phyloP scores from a whole-genome alignment of 37 sponge, comb jelly and placozoan species.

The Bolinopsis microptera region DNA sequence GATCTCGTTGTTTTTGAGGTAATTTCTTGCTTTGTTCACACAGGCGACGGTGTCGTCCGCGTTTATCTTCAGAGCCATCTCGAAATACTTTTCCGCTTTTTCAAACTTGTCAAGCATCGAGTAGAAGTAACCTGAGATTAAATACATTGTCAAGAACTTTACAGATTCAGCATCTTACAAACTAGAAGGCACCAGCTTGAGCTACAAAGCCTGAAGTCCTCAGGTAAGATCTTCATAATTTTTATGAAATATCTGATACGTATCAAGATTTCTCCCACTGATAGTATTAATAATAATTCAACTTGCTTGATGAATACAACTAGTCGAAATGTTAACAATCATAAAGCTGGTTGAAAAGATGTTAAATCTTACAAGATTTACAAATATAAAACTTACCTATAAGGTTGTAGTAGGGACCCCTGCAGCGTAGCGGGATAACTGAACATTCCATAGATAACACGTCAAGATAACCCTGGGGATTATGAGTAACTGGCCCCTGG shows the following conservation, averaged over 20 bases:
- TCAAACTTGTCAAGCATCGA: not conserved
- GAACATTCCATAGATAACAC: slow-evolving; percentile 55
- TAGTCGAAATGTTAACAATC: too few species aligned
- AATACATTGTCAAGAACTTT: too few species aligned
- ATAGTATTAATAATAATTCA: too few species aligned
- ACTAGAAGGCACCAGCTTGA: too few species aligned
- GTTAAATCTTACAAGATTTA: too few species aligned
- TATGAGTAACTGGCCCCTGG: not conserved
- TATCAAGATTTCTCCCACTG: too few species aligned
- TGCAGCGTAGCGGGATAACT: not conserved
- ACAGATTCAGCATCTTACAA: too few species aligned
- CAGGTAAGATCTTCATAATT: too few species aligned
- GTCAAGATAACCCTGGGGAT: slow-evolving; percentile 19
- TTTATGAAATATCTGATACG: too few species aligned
- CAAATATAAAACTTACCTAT: slow-evolving; percentile 7
- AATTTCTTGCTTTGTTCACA: slow-evolving; percentile 49
- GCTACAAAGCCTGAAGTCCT: too few species aligned
- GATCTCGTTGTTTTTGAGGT: slow-evolving; percentile 17
- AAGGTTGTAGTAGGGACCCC: slow-evolving; percentile 56
- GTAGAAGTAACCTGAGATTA: slow-evolving; percentile 3
- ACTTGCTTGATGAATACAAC: too few species aligned
- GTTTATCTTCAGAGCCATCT: slow-evolving; percentile 51
- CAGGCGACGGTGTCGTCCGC: slow-evolving; percentile 46
- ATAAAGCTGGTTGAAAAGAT: too few species aligned
- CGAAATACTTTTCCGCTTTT: slow-evolving; percentile 63